Percentiles rank a stretch among this genome's conserved stretches.
phyloP scores from a whole-genome alignment of 2,797 vertebrate species.

The Brachyrhaphis roseni region DNA sequence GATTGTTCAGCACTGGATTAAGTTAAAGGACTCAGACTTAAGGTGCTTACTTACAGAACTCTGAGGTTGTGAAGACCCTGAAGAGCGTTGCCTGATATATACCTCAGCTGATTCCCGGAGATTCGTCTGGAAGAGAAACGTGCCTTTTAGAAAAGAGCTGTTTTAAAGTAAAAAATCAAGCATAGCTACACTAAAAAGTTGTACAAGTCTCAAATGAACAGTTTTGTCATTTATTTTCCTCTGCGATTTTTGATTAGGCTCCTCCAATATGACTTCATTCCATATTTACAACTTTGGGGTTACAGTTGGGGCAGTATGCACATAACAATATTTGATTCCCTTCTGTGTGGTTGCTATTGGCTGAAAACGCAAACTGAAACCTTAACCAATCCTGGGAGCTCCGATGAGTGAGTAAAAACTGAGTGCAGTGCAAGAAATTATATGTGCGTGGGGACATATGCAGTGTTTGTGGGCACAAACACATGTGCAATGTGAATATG shows the following conservation, averaged over 20 bases:
- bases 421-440: conserved; percentile 47
- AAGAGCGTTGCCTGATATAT: conserved; percentile 88
- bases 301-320: conserved; percentile 66
- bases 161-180: conserved; percentile 40
- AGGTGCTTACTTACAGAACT: conserved; percentile 89
- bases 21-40: conserved; percentile 33
- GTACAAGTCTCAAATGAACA: conserved; percentile 51
- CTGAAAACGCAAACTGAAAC: conserved; percentile 55
- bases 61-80: conserved; percentile 92
- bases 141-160: conserved; percentile 32
- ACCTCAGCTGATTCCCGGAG: conserved; percentile 93
- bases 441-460: conserved; percentile 37
- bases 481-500: conserved; percentile 29
- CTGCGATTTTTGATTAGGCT: conserved; percentile 51
- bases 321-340: conserved; percentile 66
- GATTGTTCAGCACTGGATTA: conserved; percentile 22
- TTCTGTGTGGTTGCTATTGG: conserved; percentile 66
- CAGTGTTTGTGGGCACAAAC: conserved; percentile 20
- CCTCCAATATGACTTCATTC: conserved; percentile 58
- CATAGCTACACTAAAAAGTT: conserved; percentile 19
- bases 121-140: conserved; percentile 84
- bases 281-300: conserved; percentile 57
- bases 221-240: conserved; percentile 46
- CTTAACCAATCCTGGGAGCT: conserved; percentile 53
- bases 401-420: conserved; percentile 61